Conservation (phyloP, 2,797 vertebrate genomes). For the Calcarius lapponicus region DNA sequence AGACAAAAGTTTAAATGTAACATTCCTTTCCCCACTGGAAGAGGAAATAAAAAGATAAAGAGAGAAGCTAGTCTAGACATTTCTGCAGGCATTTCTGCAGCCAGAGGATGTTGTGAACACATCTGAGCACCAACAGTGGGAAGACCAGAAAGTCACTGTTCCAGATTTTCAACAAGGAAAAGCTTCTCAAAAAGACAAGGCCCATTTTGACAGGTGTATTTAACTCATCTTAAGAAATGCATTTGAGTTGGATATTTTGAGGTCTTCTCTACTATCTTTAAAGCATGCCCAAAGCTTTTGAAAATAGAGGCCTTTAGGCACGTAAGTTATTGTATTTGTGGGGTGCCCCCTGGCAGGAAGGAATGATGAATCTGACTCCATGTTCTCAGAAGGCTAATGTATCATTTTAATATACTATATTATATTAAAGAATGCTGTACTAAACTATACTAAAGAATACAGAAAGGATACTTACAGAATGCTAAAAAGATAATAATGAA, state of each 20-base stretch:
- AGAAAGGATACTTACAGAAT: too few species aligned
- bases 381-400: too few species aligned
- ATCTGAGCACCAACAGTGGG: background rate
- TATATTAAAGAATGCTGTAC: too few species aligned
- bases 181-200: background rate
- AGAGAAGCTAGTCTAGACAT: background rate
- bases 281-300: background rate
- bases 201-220: background rate
- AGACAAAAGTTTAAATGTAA: background rate
- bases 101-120: background rate
- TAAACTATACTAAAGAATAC: too few species aligned
- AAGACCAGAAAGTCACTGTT: background rate
- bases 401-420: too few species aligned
- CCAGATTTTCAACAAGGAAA: background rate
- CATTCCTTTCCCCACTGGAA: background rate
- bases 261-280: background rate
- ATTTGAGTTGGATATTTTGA: background rate
- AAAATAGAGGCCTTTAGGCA: background rate
- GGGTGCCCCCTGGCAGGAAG: too few species aligned
- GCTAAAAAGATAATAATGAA: too few species aligned
- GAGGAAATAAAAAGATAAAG: background rate
- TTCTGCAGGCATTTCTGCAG: background rate
- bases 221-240: background rate
- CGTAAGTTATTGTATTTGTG: background rate
- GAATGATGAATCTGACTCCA: too few species aligned